Evolutionary conservation across 2,113 vertebrate species (phyloP), one percentile per base, ranked within the genome.

Genomic region (Stercorarius parasiticus): DNA sequence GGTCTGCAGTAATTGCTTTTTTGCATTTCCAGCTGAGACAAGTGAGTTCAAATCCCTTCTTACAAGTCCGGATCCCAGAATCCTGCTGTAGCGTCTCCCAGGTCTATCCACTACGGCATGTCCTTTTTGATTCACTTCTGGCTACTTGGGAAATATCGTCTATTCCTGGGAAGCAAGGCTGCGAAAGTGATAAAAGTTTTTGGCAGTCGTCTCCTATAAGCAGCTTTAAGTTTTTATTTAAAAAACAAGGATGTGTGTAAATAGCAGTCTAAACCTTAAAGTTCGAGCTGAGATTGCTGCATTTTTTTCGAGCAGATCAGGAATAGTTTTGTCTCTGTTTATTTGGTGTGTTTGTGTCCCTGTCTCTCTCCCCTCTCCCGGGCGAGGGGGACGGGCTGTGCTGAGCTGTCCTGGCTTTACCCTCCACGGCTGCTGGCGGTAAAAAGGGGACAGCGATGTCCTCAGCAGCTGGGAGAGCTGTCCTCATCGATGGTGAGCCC

Each of bases 91-190:
- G 56, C 73, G 66, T 71, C 58, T 71, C 73, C 73, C 56, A 27
- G 2, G n/a, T 30, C 70, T 36, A 0, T 69, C 71, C 26, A 21
- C 90, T 76, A 1, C 4, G 11, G 34, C 0, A 0, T 18, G 11
- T 66, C 76, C 85, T 80, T 67, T 84, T 25, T 52, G 52, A 20
- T 50, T 4, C 58, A 22, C 42, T 59, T 12, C 1, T 47, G 77
- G 34, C 71, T 86, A 8, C 38, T 84, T 42, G 52, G 69, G 50
- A 79, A 92, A 67, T 73, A 9, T 2, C 74, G 38, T 43, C 59
- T 82, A 2, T 27, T 93, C 80, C 76, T 84, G 77, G 49, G 58
- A 95, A 84, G 69, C 42, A 2, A 66, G n/a, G 9, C 92, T 90
- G 56, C 5, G 10, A n/a, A 80, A 67, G 55, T 9, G 77, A 50